Evolutionary conservation across 30 jellyfish, hydroid and myxozoan species (phyloP), one percentile per base, ranked within the genome.

Genomic region (Morbakka virulenta): DNA sequence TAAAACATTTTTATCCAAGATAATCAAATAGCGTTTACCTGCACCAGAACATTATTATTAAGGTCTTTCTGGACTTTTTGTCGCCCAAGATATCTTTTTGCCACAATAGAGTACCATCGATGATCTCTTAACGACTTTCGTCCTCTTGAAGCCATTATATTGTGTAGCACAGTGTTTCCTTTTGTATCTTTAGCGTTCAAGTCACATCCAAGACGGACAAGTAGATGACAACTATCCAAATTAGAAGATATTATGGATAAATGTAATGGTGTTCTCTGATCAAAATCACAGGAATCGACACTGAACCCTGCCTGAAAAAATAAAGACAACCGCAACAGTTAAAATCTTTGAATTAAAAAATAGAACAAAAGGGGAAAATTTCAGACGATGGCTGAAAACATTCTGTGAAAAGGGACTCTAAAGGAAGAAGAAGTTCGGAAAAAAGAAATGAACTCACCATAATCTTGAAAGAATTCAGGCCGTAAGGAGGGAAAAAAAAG

Each of bases 261-360:
- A 32, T 81, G 93, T 4, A 81, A 74, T 12, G 93, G 93, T 25
- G 93, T 81, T 26, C 84, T 50, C 41, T 69, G 93, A 41, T 81
- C 93, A 23, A 81, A 50, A 35, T 81, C 93, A 36, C 78, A 36
- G 3, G 64, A 25, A 25, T 81, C 70, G 65, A 63, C 48, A 65
- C 62, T 79, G 32, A 34, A 81, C 28, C 93, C 93, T n/a, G 63
- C 84, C 93, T 81, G 64, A 1, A 51, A 78, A 28, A 9, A 24
- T 4, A 28, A 3, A 30, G 22, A n/a, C n/a, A n/a, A n/a, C n/a
- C n/a, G n/a, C n/a, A n/a, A n/a, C n/a, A n/a, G n/a, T n/a, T n/a
- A n/a, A n/a, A n/a, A n/a, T n/a, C n/a, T n/a, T n/a, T n/a, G n/a
- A n/a, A n/a, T n/a, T n/a, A n/a, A n/a, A n/a, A n/a, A n/a, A n/a